Evolutionary conservation across 2,797 vertebrate species (phyloP), one percentile per base, ranked within the genome.

Genomic region (Astyanax mexicanus): DNA sequence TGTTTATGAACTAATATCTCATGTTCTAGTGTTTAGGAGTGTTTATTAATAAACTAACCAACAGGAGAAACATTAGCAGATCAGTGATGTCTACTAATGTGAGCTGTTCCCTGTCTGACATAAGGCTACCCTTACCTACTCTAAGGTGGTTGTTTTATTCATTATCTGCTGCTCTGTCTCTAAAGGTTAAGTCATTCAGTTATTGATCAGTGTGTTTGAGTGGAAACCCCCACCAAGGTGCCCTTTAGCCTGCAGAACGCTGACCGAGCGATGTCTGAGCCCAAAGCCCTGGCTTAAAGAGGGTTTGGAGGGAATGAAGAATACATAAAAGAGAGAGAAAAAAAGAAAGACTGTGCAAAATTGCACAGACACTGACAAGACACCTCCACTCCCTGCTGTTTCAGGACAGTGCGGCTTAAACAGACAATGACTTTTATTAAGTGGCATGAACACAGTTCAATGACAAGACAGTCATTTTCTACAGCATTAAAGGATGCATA

Each of bases 111-210:
- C n/a, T n/a, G n/a, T n/a, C n/a, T 61, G 55, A 72, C 29, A 17
- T 6, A 29, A 17, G 23, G 23, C 6, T 17, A 29, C 38, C 32
- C 9, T 42, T 15, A 19, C 60, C 27, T 6, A 1, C 15, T 17
- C 19, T 73, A 65, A 73, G 62, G 49, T 45, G 42, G 47, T 10
- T 58, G 29, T 68, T 66, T 38, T 49, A 78, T 80, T 79, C 78
- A 75, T 65, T 73, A 76, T 44, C 15, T 5, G 13, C 37, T 73
- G 57, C 55, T 77, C 38, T 55, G 19, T 58, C 25, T 57, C 25
- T 79, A 82, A 80, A 77, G 77, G 79, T 80, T 61, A 80, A 72
- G 55, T 38, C 60, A 78, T 79, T 69, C 71, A 49, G 19, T 45
- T 77, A 84, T 82, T 69, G 68, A 75, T 80, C 29, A 11, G 47